Evolutionary conservation across 2,797 vertebrate genomes (phyloP), one percentile per base, ranked within the genome.

Genomic region (Loriculus beryllinus): DNA sequence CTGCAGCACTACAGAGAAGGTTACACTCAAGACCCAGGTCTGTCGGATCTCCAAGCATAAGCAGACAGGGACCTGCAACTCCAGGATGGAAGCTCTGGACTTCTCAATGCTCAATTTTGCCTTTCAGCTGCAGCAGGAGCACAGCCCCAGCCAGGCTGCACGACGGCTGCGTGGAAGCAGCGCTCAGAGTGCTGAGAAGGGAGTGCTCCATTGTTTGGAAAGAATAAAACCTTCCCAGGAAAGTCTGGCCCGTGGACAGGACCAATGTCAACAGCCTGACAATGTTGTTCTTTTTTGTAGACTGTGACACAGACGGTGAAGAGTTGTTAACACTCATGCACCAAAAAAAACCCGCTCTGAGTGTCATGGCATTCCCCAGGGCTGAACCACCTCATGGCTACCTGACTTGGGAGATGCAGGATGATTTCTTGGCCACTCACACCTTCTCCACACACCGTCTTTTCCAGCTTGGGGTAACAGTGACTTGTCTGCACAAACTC

Each of bases 151-250:
- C 92, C 70, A 3, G 88, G 88, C 95, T 95, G 91, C 62, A 45
- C 4, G 16, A 91, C 6, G 88, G 86, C 88, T 85, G 82, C 26
- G 29, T 71, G 82, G 91, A 92, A 94, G 85, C 86, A 25, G 56
- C 52, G 86, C 81, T 86, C 5, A 17, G 64, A 2, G 86, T 17
- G 29, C 75, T 95, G 91, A n/a, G 84, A 94, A 92, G 93, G 90
- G 84, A 93, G 40, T 14, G 1, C 79, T 94, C 88, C 89, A 95
- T 93, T 96, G 95, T 96, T 94, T 95, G 95, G 85, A 95, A 93
- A 94, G 87, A 91, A 94, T 92, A 83, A 95, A 95, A 96, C 91
- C 91, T 97, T 96, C 93, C 93, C 95, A 92, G 93, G 89, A 89
- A 96, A 93, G 91, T 94, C 94, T 96, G 93, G 85, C 92, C 87